phyloP scores from a whole-genome alignment of 2,888 invertebrate species.

The Diogma glabrata region DNA sequence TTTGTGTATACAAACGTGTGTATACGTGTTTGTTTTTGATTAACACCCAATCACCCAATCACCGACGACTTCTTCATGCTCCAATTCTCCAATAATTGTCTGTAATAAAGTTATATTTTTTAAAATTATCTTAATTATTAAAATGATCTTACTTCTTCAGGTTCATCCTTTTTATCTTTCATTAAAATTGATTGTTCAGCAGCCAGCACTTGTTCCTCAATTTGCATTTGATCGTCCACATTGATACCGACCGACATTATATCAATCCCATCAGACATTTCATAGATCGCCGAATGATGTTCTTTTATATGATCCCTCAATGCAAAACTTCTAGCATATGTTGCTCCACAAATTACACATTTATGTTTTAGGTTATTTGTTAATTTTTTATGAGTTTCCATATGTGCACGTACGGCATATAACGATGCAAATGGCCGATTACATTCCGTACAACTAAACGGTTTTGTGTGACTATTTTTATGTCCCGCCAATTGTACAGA shows the following conservation, averaged over 20 bases:
- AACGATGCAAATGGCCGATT: slow-evolving; percentile 67
- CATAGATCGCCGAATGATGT: slow-evolving; percentile 38
- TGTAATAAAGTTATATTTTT: too few relatives aligned
- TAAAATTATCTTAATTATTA: too few relatives aligned
- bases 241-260: background rate
- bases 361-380: slow-evolving; percentile 55
- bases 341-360: slow-evolving; percentile 61
- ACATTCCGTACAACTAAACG: slow-evolving; percentile 64
- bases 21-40: too few relatives aligned
- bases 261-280: background rate
- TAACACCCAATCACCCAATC: too few relatives aligned
- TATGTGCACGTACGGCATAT: slow-evolving; percentile 64
- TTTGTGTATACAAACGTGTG: too few relatives aligned
- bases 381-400: slow-evolving; percentile 57
- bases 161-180: too few relatives aligned
- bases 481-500: slow-evolving; percentile 68
- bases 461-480: slow-evolving; percentile 70
- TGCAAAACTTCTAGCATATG: slow-evolving; percentile 63
- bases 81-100: slow-evolving; percentile 5
- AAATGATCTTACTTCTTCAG: too few relatives aligned
- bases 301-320: slow-evolving; percentile 59
- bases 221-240: too few relatives aligned
- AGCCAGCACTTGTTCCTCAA: too few relatives aligned
- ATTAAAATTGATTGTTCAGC: too few relatives aligned
- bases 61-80: slow-evolving; percentile 27